Evolutionary conservation across 2,888 invertebrate genomes (phyloP).

Genomic region (Pyralis farinalis): DNA sequence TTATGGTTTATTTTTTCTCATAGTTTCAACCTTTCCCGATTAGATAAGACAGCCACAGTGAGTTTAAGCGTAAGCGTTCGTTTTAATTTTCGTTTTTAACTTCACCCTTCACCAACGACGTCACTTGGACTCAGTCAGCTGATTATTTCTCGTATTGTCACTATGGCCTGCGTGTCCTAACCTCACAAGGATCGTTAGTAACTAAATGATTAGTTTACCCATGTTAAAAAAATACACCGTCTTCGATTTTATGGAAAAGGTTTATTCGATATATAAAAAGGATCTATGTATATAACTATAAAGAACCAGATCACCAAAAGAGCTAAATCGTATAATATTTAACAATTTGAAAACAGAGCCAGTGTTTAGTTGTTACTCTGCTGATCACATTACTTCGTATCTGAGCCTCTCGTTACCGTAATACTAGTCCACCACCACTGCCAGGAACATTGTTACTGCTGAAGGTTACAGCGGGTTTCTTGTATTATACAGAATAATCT

Average conservation of each 20-base stretch:
- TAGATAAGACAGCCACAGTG: constrained; percentile 49
- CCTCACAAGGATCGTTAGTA: constrained; percentile 58
- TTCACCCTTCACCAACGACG: constrained; percentile 55
- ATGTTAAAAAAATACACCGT: constrained; percentile 81
- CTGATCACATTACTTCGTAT: constrained; percentile 23
- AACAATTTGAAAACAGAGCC: constrained; percentile 34
- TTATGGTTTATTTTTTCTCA: constrained; percentile 21
- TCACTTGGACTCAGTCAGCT: constrained; percentile 14
- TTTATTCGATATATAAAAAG: constrained; percentile 76
- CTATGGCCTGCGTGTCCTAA: constrained; percentile 32
- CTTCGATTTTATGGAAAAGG: constrained; percentile 77
- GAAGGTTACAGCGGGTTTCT: constrained; percentile 52
- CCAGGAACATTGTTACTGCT: constrained; percentile 56
- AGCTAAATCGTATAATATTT: constrained; percentile 32
- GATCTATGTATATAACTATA: constrained; percentile 58
- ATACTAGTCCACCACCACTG: constrained; percentile 52
- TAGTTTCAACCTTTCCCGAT: constrained; percentile 46
- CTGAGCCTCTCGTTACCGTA: constrained; percentile 36
- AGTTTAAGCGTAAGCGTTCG: constrained; percentile 58
- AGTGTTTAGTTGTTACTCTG: constrained; percentile 16
- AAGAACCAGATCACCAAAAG: constrained; percentile 74
- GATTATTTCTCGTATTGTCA: constrained; percentile 16
- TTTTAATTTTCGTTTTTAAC: constrained; percentile 19
- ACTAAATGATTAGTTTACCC: constrained; percentile 72
- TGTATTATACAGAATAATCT: constrained; percentile 40